These are phyloP conservation scores for Sarcoramphus papa DNA, from an alignment of 2,797 vertebrate genomes.

Conservation along the genomic window DNA sequence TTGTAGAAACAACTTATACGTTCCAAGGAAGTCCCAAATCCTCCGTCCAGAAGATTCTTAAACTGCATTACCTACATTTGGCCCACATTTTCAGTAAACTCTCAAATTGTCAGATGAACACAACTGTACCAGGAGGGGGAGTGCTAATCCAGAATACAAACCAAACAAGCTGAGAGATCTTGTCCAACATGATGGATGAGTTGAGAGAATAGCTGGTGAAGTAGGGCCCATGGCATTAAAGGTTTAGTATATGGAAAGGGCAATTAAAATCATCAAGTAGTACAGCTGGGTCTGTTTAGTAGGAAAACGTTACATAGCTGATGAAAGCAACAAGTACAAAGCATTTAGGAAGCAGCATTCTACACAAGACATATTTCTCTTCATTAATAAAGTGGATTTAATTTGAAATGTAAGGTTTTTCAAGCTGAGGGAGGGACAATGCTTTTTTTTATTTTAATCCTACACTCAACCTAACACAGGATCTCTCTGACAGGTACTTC, in stretches of 20 bases:
- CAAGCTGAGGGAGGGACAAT: neutral
- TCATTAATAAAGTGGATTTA: neutral
- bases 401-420: neutral
- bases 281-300: neutral
- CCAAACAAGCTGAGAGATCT: neutral
- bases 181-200: neutral
- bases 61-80: neutral
- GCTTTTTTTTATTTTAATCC: neutral
- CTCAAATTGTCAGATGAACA: neutral
- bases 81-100: neutral
- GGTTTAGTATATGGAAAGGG: neutral
- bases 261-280: neutral
- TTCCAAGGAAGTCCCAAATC: neutral
- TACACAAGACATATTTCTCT: neutral
- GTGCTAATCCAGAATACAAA: neutral
- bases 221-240: neutral
- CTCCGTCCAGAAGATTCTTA: neutral
- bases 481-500: neutral
- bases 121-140: slow-evolving; percentile 4
- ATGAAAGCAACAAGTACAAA: neutral
- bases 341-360: neutral
- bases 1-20: neutral
- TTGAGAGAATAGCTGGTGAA: neutral
- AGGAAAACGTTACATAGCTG: neutral
- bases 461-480: neutral